Percentiles rank a stretch among this genome's conserved stretches.
Evolutionary conservation across 2,113 vertebrate genomes (phyloP).

Genomic region (Cheilinus undulatus): DNA sequence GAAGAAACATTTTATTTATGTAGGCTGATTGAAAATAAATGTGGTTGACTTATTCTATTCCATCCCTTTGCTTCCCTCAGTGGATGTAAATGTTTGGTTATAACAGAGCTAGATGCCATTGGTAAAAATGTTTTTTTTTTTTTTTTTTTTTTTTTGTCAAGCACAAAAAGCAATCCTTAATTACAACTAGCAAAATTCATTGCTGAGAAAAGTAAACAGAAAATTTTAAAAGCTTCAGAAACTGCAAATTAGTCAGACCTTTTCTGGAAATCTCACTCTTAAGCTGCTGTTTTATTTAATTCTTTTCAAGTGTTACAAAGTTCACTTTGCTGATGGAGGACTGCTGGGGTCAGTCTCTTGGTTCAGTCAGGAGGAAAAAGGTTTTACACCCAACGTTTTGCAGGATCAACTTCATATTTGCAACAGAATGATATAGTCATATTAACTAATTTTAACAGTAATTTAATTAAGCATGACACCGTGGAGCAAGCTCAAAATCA

Average conservation of each 20-base stretch:
- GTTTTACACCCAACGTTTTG: background rate
- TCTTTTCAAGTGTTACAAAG: background rate
- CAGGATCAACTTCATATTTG: too few relatives aligned
- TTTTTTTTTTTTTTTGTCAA: too few relatives aligned
- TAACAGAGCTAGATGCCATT: conserved; percentile 12
- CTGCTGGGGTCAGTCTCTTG: background rate
- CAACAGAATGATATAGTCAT: too few relatives aligned
- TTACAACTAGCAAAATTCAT: background rate
- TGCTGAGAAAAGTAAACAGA: background rate
- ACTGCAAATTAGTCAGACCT: background rate
- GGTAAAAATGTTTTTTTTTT: too few relatives aligned
- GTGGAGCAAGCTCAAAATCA: too few relatives aligned
- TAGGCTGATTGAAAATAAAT: too few relatives aligned
- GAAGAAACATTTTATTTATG: background rate
- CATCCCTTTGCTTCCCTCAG: background rate
- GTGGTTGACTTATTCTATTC: background rate
- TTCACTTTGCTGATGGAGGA: conserved; percentile 4
- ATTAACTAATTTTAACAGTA: too few relatives aligned
- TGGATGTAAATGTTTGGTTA: background rate
- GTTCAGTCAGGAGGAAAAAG: background rate
- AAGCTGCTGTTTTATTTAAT: too few relatives aligned
- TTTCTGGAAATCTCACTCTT: background rate
- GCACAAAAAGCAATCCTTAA: background rate
- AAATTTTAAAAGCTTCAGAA: background rate
- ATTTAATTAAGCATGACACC: too few relatives aligned